phyloP scores from a whole-genome alignment of 2,888 invertebrate species.

The Amiota mariae region DNA sequence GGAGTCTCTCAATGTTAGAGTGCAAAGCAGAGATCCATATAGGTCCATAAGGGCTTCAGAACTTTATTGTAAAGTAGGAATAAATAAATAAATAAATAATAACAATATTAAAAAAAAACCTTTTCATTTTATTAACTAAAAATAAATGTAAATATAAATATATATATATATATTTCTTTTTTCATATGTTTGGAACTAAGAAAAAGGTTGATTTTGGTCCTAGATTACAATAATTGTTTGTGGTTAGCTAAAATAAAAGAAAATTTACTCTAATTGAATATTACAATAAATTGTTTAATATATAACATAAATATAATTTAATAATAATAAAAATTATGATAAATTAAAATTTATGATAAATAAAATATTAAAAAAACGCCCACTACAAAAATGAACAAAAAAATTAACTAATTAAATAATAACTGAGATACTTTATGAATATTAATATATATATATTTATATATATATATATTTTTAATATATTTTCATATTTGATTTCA shows the following conservation, averaged over 20 bases:
- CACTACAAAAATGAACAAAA: slow-evolving; percentile 54
- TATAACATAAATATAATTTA: not conserved
- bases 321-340: slow-evolving; percentile 42
- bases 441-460: not conserved
- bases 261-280: not conserved
- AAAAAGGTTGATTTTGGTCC: too few species aligned
- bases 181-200: too few species aligned
- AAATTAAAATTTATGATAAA: not conserved
- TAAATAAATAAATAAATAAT: too few species aligned
- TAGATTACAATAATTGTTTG: too few species aligned
- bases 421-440: slow-evolving; percentile 61
- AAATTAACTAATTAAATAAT: slow-evolving; percentile 60
- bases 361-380: not conserved
- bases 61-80: too few species aligned
- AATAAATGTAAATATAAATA: too few species aligned
- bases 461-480: slow-evolving; percentile 1
- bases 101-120: not conserved
- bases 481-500: slow-evolving; percentile 6
- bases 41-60: too few species aligned
- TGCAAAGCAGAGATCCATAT: too few species aligned
- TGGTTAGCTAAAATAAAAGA: too few species aligned
- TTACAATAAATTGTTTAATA: too few species aligned
- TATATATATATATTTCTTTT: not conserved
- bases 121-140: not conserved
- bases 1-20: too few species aligned